These are phyloP conservation scores for Campoplex capitator DNA, from an alignment of 2,888 invertebrate species.

Conservation along the genomic window DNA sequence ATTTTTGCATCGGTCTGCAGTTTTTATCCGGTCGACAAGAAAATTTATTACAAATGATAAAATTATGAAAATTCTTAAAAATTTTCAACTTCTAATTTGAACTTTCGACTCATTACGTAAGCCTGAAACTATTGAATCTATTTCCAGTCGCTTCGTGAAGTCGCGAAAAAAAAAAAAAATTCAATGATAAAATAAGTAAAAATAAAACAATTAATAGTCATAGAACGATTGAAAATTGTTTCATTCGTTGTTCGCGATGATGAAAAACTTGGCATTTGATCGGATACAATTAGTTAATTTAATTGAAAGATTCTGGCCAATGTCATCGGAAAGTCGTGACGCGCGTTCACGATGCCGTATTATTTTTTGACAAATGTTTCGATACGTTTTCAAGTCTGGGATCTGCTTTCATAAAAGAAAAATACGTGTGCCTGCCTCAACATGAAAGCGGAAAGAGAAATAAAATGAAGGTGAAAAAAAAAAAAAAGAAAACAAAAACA, in stretches of 20 bases:
- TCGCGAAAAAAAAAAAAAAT: neutral
- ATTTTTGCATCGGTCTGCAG: neutral
- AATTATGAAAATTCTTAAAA: too few species aligned
- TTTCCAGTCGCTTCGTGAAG: neutral
- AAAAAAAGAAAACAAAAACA: constrained; percentile 32
- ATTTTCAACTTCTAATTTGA: neutral
- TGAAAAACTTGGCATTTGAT: neutral
- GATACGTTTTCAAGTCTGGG: constrained; percentile 51
- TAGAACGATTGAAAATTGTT: neutral
- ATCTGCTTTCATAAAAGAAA: constrained; percentile 53
- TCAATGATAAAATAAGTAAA: too few species aligned
- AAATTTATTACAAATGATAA: neutral
- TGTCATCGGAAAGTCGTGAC: constrained; percentile 55
- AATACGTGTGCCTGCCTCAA: constrained; percentile 37
- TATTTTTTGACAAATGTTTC: constrained; percentile 59
- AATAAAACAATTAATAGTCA: neutral
- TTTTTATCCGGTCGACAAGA: neutral
- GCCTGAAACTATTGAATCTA: too few species aligned
- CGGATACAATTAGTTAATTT: neutral
- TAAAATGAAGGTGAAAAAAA: constrained; percentile 3
- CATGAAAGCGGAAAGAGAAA: constrained; percentile 27
- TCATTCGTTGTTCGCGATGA: neutral
- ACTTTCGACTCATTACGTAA: neutral
- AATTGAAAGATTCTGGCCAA: constrained; percentile 43
- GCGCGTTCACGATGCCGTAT: constrained; percentile 42